These are phyloP conservation scores for Drosophila peninsularis DNA, from an alignment of 2,888 invertebrate genomes.

Conservation along the genomic window DNA sequence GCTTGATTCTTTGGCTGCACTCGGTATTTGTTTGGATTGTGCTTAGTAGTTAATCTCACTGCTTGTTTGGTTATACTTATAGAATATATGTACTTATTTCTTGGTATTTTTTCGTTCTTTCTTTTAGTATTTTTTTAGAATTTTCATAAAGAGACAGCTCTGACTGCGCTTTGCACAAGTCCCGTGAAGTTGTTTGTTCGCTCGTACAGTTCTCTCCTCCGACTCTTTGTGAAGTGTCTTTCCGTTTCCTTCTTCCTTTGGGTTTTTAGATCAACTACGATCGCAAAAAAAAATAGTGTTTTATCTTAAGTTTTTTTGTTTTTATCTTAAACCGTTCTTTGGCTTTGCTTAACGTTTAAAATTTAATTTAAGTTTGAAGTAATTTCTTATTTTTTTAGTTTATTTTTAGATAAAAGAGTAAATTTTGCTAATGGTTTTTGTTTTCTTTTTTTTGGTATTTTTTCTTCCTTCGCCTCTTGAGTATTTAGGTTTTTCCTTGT, in stretches of 20 bases:
- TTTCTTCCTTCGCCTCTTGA: conserved; percentile 35
- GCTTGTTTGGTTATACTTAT: conserved; percentile 66
- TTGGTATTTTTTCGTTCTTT: conserved; percentile 46
- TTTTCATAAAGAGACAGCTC: conserved; percentile 56
- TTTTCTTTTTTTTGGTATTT: conserved; percentile 60
- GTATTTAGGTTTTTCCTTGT: conserved; percentile 45
- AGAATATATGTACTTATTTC: conserved; percentile 57
- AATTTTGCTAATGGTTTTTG: conserved; percentile 83
- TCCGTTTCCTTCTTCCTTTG: conserved; percentile 26
- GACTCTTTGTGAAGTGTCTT: conserved; percentile 27
- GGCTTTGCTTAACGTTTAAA: conserved; percentile 77
- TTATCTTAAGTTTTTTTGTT: conserved; percentile 39
- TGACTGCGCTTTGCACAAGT: conserved; percentile 85
- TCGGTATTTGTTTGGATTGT: conserved; percentile 26
- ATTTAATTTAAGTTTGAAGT: conserved; percentile 74
- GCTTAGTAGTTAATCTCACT: conserved; percentile 82
- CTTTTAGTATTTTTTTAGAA: conserved; percentile 38
- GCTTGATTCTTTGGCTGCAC: conserved; percentile 4
- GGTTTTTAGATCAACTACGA: conserved; percentile 81
- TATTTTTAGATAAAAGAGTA: conserved; percentile 83
- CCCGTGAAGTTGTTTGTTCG: conserved; percentile 64
- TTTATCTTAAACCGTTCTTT: conserved; percentile 57
- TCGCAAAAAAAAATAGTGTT: conserved; percentile 73
- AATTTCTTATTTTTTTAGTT: conserved; percentile 50
- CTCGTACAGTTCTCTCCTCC: conserved; percentile 36